Evolutionary conservation across 2,113 vertebrate species (phyloP), one percentile per base, ranked within the genome.

Genomic region (Raja brachyura): DNA sequence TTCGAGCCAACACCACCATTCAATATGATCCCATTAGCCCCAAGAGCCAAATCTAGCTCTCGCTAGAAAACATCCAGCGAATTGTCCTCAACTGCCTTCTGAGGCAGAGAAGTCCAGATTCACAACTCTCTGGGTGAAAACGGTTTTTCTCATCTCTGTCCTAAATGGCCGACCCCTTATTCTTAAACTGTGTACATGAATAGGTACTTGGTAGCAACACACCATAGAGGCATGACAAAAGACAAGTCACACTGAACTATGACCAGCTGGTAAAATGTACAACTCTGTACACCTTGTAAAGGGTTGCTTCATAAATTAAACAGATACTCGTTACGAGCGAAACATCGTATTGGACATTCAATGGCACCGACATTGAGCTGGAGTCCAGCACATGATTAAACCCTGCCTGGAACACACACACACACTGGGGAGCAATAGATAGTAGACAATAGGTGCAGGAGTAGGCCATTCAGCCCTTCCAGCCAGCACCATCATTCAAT

Each of bases 251-350:
- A 92, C 22, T 39, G 90, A 92, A 33, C 8, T 48, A 13, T 70
- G 66, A 74, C 39, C 39, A 92, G 68, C 90, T 68, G 25, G 25
- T 68, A 92, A 73, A 39, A 22, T 92, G 25, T 10, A 20, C 88
- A 73, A 48, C 20, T 73, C 73, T 73, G 68, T 22, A 14, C 68
- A 28, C 22, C 88, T 92, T 92, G 39, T 33, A 48, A 63, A 68
- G 88, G 73, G 33, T 92, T 48, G 7, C 4, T 68, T 92, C 66
- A 92, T 92, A 92, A 92, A 92, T 92, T 70, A 92, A 92, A 92
- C 68, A 92, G 68, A 92, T 74, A 74, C 22, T 25, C 48, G 73
- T 92, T 92, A 92, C 73, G 33, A 92, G 33, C 9, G 31, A 73
- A 70, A 48, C 14, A 74, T 9, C 25, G 33, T 92, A 33, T 92